Conservation (phyloP, 2,797 vertebrate species). For the Anguilla anguilla region DNA sequence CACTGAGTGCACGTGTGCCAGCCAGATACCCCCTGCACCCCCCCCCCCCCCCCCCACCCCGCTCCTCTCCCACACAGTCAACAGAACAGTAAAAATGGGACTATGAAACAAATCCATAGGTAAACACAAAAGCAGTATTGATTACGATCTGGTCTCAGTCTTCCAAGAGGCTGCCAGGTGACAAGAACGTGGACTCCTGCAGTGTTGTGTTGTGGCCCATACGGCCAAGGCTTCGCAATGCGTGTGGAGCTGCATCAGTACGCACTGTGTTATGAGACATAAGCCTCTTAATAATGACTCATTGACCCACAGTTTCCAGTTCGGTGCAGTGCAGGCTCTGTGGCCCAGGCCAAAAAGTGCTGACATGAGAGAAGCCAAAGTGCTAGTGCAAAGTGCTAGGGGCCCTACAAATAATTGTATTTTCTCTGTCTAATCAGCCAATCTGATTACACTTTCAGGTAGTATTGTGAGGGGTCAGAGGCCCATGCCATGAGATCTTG, state of each 20-base stretch:
- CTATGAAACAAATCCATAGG: slow-evolving; percentile 1
- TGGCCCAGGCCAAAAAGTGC: background rate
- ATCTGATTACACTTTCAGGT: background rate
- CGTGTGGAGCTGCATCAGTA: background rate
- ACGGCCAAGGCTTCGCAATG: background rate
- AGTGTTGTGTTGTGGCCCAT: background rate
- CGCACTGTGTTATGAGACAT: background rate
- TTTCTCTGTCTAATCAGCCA: slow-evolving; percentile 23
- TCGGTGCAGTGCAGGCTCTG: slow-evolving; percentile 6
- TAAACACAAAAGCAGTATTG: slow-evolving; percentile 9
- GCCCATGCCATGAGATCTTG: background rate
- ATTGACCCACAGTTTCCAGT: background rate
- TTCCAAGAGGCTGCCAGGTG: background rate
- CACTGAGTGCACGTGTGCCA: slow-evolving; percentile 34
- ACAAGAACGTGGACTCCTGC: background rate
- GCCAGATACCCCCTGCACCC: slow-evolving; percentile 39
- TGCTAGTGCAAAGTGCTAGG: background rate
- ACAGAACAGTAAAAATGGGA: background rate
- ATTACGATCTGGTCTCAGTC: slow-evolving; percentile 12
- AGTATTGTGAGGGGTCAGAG: background rate
- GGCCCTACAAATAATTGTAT: background rate
- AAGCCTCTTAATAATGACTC: slow-evolving; percentile 21
- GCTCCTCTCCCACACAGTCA: slow-evolving; percentile 38
- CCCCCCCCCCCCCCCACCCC: slow-evolving; percentile 21
- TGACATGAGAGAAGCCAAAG: slow-evolving; percentile 2